Evolutionary conservation across 2,113 vertebrate genomes (phyloP), one percentile per base, ranked within the genome.

Genomic region (Stictonetta naevosa): DNA sequence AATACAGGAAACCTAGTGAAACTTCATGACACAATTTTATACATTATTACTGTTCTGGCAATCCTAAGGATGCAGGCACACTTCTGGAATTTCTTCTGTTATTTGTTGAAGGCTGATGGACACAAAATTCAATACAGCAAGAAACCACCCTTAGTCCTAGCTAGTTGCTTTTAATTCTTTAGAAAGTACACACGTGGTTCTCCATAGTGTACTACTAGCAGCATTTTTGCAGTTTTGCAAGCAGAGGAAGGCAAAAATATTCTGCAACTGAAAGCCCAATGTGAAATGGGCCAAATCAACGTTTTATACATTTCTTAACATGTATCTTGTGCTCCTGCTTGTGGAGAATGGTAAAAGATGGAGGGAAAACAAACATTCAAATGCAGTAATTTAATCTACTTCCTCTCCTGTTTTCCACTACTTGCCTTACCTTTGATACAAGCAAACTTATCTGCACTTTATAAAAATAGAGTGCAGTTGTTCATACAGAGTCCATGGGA

Each of bases 391-490:
- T 93, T 63, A 86, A 82, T 97, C 84, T 67, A 79, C 62, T 91
- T 95, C 67, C 42, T 93, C 79, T 94, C 88, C 56, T 83, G 59
- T 88, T 95, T 86, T 83, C 81, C 86, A 78, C 62, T 75, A 53
- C 75, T 95, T 81, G 69, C 84, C 62, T 88, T 92, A 94, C 69
- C 76, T 93, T 95, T 95, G 79, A 69, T 85, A 44, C 91, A 84
- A 97, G 90, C 66, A 92, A 95, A 79, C 76, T 81, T 69, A 36
- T 97, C 83, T 93, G 53, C 53, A 64, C 74, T 93, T 96, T 66
- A 73, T 88, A 97, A 97, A 98, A 97, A 96, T 94, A 97, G 94
- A 83, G 26, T 68, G 53, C 94, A 97, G 86, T 96, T 98, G 93
- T 95, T 97, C 77, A 29, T 80, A 83, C 66, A 73, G 76, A 84